Conservation (phyloP, 2,113 vertebrate species). For the Nesoenas mayeri region DNA sequence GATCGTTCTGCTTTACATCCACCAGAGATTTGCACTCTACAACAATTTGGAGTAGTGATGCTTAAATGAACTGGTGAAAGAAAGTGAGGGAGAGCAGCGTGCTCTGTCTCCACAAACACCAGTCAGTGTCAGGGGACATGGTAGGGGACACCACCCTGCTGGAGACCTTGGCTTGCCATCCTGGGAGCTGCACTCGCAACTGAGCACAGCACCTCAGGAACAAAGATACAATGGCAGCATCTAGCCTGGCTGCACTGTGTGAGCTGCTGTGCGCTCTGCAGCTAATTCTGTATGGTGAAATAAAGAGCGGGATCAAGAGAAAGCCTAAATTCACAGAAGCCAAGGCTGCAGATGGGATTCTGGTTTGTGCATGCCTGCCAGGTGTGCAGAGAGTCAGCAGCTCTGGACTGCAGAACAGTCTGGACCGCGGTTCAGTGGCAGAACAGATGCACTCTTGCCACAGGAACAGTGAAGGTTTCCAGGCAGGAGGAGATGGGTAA, state of each 20-base stretch:
- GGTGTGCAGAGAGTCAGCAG: neutral
- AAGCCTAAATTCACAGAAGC: neutral
- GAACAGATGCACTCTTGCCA: neutral
- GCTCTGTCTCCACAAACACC: neutral
- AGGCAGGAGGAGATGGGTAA: neutral
- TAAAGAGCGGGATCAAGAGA: neutral
- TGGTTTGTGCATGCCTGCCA: neutral
- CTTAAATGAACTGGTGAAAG: neutral
- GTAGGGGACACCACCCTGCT: neutral
- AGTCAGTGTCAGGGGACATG: accelerated
- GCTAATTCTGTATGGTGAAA: neutral
- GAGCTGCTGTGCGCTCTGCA: neutral
- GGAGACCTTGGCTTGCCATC: neutral
- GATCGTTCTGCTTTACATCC: neutral
- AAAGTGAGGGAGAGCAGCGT: neutral
- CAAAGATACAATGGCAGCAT: neutral
- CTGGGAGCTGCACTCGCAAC: neutral
- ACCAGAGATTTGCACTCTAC: neutral
- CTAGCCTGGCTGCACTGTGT: neutral
- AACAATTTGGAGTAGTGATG: neutral
- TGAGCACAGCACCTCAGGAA: neutral
- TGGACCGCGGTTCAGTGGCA: neutral
- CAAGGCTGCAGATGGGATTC: neutral
- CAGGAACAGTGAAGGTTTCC: neutral
- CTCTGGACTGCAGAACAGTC: neutral